Conservation (phyloP, 92 coral and sea anemone species). For the Epizoanthus rinbou region DNA sequence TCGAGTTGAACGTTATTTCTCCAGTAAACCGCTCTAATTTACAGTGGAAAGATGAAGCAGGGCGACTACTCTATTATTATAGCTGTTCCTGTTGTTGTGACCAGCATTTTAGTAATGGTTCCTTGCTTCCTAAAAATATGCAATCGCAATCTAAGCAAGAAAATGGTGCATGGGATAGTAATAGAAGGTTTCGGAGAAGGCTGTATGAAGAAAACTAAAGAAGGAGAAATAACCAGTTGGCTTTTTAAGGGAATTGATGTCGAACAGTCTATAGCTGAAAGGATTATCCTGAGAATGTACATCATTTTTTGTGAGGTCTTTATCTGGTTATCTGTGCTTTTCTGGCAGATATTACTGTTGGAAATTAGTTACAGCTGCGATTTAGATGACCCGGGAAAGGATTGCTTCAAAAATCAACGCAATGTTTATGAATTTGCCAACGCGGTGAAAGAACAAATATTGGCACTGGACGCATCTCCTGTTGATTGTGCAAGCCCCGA, state of each 20-base stretch:
- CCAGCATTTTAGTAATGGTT: too few relatives aligned
- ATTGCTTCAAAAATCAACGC: neutral
- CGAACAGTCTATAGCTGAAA: neutral
- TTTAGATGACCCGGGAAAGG: neutral
- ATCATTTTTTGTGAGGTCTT: neutral
- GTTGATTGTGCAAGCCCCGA: constrained; percentile 1
- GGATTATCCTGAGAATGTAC: neutral
- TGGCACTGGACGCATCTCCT: neutral
- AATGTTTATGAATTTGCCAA: too few relatives aligned
- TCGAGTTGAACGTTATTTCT: too few relatives aligned
- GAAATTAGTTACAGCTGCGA: neutral
- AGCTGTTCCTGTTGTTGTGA: too few relatives aligned
- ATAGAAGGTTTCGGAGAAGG: too few relatives aligned
- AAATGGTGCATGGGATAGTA: too few relatives aligned
- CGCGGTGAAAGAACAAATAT: neutral
- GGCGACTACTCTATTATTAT: too few relatives aligned
- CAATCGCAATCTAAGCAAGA: too few relatives aligned
- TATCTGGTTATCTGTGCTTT: neutral
- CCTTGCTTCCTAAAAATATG: too few relatives aligned
- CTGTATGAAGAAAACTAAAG: neutral
- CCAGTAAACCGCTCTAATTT: too few relatives aligned
- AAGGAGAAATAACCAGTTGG: neutral
- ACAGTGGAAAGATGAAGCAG: too few relatives aligned
- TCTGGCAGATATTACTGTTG: neutral
- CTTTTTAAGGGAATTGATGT: neutral